These are phyloP conservation scores for Numenius phaeopus DNA, from an alignment of 2,797 vertebrate species.

Conservation along the genomic window DNA sequence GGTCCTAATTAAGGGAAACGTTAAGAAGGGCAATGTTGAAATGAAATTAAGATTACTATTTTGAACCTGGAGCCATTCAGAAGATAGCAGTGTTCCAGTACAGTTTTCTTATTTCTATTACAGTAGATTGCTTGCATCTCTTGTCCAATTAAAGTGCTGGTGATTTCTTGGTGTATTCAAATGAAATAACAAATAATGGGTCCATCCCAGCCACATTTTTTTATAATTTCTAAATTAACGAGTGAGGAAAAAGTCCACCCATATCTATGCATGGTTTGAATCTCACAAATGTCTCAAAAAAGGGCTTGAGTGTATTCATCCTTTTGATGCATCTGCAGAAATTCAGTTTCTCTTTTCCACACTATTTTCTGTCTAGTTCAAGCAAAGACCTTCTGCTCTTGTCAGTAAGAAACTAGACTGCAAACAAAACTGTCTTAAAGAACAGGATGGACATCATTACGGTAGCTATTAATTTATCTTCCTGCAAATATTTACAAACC, in stretches of 20 bases:
- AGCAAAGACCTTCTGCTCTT: not conserved
- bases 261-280: not conserved
- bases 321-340: not conserved
- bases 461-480: not conserved
- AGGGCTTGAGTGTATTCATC: not conserved
- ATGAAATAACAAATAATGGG: not conserved
- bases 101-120: not conserved
- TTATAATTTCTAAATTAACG: not conserved
- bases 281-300: not conserved
- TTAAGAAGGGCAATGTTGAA: not conserved
- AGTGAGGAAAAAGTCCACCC: not conserved
- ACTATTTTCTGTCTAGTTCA: not conserved
- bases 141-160: not conserved
- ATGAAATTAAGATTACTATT: not conserved
- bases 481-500: not conserved
- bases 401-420: not conserved
- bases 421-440: not conserved
- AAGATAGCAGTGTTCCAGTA: not conserved
- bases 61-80: not conserved
- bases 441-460: not conserved
- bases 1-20: not conserved
- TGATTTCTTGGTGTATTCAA: not conserved
- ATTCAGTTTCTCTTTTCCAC: not conserved
- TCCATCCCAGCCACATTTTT: not conserved
- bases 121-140: not conserved